Base-by-base conservation (phyloP, 2,797 vertebrate species). In the Eleutherodactylus coqui region DNA sequence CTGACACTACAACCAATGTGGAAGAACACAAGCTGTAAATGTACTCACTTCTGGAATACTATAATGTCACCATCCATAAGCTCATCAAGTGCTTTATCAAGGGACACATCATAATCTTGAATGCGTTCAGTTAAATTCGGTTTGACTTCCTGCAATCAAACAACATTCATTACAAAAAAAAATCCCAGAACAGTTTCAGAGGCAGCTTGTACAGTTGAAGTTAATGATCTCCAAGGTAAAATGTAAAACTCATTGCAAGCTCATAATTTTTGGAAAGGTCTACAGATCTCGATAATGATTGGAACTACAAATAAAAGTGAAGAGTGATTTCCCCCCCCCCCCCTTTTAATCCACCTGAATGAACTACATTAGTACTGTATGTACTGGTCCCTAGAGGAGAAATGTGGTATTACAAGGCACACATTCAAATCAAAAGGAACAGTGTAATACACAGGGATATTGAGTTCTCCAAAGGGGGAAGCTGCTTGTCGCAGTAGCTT, bases 31-130 rank as follows among this genome's bases (percentile, higher is more conserved):
- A 19, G 17, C 9, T 17, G 14, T 75, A 75, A 55, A 88, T 76
- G 47, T 32, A 91, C 97, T 34, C 95, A 99, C 98, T 98, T 99
- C 93, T 99, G 98, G 94, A 99, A 99, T 90, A 99, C 98, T 89
- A 99, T 99, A 92, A 99, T 99, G 94, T 99, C 98, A 60, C 98
- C 98, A 79, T 99, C 98, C 98, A 99, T 99, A 90, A 99, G 96
- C 94, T 99, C 98, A 85, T 99, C 98, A 47, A 99, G 96, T 94
- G 98, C 98, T 94, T 99, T 99, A 95, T 99, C 98, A 93, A 99
- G 96, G 92, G 97, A 99, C 90, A 99, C 98, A 85, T 99, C 98
- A 81, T 98, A 99, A 93, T 99, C 98, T 94, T 99, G 98, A 95
- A 99, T 99, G 92, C 98, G 96, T 94, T 99, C 98, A 9, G 98